Conservation (phyloP, 2,888 invertebrate species). For the Caenorhabditis sulstoni region DNA sequence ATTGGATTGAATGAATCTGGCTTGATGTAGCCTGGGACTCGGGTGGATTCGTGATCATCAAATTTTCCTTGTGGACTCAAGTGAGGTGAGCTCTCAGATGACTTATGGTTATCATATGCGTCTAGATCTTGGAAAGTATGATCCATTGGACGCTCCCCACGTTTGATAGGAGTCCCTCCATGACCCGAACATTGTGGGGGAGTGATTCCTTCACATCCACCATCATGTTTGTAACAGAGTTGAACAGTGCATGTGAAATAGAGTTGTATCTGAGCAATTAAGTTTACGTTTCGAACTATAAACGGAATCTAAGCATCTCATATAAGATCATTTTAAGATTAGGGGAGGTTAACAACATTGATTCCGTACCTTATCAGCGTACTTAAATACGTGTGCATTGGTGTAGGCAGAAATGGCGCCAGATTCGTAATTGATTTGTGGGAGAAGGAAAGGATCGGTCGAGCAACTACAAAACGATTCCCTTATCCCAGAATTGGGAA, state of each 20-base stretch:
- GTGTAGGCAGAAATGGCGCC: conserved; percentile 68
- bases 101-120: too few species aligned
- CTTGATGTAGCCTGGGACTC: conserved; percentile 44
- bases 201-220: conserved; percentile 80
- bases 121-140: background rate
- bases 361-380: conserved; percentile 79
- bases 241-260: conserved; percentile 81
- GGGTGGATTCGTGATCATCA: conserved; percentile 19
- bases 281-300: too few species aligned
- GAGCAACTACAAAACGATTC: conserved; percentile 74
- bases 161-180: background rate
- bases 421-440: conserved; percentile 70
- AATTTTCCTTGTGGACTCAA: conserved; percentile 12
- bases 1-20: conserved; percentile 55
- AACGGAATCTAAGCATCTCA: too few species aligned
- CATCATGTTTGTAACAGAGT: conserved; percentile 80
- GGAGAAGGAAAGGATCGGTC: conserved; percentile 74
- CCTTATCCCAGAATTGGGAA: background rate
- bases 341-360: too few species aligned
- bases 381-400: conserved; percentile 79
- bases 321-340: too few species aligned
- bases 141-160: background rate
- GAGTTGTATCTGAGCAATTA: conserved; percentile 74
- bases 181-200: conserved; percentile 40
- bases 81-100: background rate